A percentile compares a stretch with the other conserved stretches of the same genome.
Conservation (phyloP, 2,113 vertebrate species). For the Antechinus stuartii region DNA sequence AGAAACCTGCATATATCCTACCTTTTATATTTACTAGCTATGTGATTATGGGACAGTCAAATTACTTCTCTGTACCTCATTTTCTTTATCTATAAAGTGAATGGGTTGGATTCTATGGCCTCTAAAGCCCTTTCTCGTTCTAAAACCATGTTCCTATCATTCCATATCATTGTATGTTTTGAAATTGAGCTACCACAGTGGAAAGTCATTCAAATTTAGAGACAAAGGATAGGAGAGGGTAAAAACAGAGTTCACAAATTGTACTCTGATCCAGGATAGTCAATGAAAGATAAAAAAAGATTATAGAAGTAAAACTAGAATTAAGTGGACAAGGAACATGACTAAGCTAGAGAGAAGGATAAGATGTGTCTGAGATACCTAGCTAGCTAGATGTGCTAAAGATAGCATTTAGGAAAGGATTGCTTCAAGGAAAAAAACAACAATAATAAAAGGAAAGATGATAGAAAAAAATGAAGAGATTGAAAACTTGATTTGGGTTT, state of each 20-base stretch:
- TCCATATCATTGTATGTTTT: neutral
- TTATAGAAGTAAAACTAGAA: neutral
- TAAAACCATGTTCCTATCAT: neutral
- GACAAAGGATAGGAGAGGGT: neutral
- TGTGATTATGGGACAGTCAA: conserved; percentile 5
- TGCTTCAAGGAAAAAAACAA: neutral
- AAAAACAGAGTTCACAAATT: neutral
- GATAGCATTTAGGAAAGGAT: neutral
- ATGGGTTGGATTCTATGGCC: neutral
- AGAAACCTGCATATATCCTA: neutral
- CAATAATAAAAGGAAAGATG: neutral
- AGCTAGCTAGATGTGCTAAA: neutral
- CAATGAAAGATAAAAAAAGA: neutral
- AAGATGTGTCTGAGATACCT: neutral
- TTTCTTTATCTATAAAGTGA: neutral
- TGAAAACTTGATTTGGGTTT: neutral
- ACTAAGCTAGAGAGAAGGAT: neutral
- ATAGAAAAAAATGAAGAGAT: neutral
- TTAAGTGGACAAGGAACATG: too few species aligned
- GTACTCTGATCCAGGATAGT: neutral
- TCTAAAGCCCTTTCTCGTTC: neutral
- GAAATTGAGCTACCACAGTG: neutral
- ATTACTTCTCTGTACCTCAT: conserved; percentile 2
- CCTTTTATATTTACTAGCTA: neutral
- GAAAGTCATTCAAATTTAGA: neutral